Evolutionary conservation across 2,113 vertebrate species (phyloP).

Genomic region (Muscicapa adusta): DNA sequence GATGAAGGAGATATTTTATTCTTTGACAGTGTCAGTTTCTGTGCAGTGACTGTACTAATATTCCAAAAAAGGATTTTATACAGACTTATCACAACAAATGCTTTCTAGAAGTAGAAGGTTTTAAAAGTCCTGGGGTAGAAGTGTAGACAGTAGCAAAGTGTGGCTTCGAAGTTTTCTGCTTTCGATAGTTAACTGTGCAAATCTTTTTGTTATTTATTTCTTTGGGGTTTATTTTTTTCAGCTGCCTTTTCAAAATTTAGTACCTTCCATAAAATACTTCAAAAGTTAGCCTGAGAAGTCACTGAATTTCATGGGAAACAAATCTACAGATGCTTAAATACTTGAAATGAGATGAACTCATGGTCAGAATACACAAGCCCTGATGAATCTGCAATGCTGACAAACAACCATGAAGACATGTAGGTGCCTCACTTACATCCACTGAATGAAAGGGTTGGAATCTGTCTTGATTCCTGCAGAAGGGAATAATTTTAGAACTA

Average conservation of each 20-base stretch:
- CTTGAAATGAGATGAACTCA: neutral
- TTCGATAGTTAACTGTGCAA: neutral
- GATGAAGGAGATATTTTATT: neutral
- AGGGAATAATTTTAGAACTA: neutral
- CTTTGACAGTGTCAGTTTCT: neutral
- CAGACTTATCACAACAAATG: neutral
- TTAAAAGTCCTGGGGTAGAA: neutral
- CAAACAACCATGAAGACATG: neutral
- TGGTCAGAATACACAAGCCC: neutral
- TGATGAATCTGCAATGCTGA: neutral
- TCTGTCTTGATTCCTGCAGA: neutral
- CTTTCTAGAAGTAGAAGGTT: neutral
- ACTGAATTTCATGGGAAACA: neutral
- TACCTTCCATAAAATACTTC: neutral
- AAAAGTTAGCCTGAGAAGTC: neutral
- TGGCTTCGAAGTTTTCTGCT: neutral
- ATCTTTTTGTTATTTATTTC: neutral
- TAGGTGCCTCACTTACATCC: neutral
- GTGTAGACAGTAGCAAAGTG: neutral
- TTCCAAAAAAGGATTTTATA: neutral
- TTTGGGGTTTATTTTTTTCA: neutral
- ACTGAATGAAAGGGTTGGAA: neutral
- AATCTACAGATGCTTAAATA: accelerated
- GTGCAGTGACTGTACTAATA: neutral
- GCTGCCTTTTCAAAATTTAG: neutral